A percentile compares a stretch with the other conserved stretches of the same genome.
Evolutionary conservation across 2,888 invertebrate genomes (phyloP).

Genomic region (Troides oblongomaculatus): DNA sequence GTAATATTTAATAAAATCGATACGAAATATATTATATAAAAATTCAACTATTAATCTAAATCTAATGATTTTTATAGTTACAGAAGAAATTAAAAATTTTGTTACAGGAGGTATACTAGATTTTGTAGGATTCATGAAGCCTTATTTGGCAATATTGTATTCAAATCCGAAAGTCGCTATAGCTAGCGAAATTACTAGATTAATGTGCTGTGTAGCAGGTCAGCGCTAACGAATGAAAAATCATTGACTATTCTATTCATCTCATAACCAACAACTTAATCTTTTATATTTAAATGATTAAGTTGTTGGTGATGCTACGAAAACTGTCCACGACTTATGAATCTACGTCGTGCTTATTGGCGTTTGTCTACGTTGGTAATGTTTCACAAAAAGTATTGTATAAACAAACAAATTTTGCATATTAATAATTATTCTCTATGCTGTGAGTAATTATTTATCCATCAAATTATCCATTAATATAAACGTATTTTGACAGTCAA

Average conservation of each 20-base stretch:
- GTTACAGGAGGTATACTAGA: too few species aligned
- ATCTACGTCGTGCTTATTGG: not conserved
- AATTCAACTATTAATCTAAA: too few species aligned
- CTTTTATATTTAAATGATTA: not conserved
- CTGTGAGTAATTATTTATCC: slow-evolving; percentile 20
- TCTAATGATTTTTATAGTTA: too few species aligned
- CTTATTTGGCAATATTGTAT: not conserved
- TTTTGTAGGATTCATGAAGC: too few species aligned
- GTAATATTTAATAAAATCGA: too few species aligned
- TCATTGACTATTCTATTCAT: not conserved
- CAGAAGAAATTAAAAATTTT: too few species aligned
- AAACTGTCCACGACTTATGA: slow-evolving; percentile 6
- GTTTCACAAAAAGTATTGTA: not conserved
- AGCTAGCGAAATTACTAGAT: not conserved
- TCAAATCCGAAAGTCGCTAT: not conserved
- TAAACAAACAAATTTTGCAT: slow-evolving; percentile 3
- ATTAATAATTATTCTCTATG: slow-evolving; percentile 16
- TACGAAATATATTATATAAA: too few species aligned
- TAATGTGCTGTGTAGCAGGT: not conserved
- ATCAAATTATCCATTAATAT: slow-evolving; percentile 46
- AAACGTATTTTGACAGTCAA: slow-evolving; percentile 65
- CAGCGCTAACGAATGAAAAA: not conserved
- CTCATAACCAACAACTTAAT: not conserved
- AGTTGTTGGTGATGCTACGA: slow-evolving; percentile 8
- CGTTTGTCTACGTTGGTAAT: not conserved